Conservation (phyloP, 2,113 vertebrate genomes). For the Felis catus region DNA sequence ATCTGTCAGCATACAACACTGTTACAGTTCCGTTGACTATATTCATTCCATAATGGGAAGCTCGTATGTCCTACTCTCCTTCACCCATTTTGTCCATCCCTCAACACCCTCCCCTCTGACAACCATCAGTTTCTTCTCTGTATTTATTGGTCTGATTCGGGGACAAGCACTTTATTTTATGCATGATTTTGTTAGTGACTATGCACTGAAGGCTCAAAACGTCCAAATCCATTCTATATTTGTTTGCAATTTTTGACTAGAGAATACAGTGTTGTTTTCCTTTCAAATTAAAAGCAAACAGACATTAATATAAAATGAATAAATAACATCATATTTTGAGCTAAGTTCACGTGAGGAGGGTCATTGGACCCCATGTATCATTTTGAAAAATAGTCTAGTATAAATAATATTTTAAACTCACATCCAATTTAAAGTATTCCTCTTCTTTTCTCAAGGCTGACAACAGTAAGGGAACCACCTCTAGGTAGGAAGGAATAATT, state of each 20-base stretch:
- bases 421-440: background rate
- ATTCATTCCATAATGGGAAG: too few species aligned
- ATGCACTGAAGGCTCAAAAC: constrained; percentile 66
- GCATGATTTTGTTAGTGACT: background rate
- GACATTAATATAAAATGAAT: background rate
- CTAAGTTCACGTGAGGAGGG: background rate
- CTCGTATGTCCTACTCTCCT: too few species aligned
- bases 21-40: too few species aligned
- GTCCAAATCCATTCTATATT: constrained; percentile 67
- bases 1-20: too few species aligned
- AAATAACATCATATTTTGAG: background rate
- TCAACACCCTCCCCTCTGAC: too few species aligned
- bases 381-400: background rate
- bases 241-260: constrained; percentile 49
- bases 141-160: too few species aligned
- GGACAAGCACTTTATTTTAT: constrained; percentile 56
- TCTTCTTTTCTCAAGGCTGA: background rate
- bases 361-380: background rate
- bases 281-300: background rate
- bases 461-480: background rate
- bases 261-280: background rate
- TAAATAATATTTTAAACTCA: background rate
- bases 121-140: too few species aligned
- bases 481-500: too few species aligned
- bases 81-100: too few species aligned